These are phyloP conservation scores for Rhamnusium bicolor DNA, from an alignment of 2,888 invertebrate species.

Conservation along the genomic window DNA sequence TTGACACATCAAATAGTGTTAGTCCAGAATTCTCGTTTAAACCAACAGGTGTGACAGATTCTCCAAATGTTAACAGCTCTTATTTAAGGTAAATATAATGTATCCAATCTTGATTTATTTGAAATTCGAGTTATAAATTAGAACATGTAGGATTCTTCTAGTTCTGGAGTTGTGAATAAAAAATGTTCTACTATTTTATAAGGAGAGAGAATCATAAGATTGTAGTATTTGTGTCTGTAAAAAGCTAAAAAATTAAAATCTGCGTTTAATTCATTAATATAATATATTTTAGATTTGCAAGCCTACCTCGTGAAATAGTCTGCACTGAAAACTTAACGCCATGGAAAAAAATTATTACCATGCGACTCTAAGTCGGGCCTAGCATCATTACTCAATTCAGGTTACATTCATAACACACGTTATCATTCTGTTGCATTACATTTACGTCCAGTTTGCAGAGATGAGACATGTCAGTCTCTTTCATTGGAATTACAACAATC, in stretches of 20 bases:
- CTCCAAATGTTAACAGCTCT: constrained; percentile 69
- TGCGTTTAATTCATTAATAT: not conserved
- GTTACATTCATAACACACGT: constrained; percentile 91
- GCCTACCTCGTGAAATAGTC: constrained; percentile 95
- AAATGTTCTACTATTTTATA: too few species aligned
- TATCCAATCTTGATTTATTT: not conserved
- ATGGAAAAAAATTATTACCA: constrained; percentile 96
- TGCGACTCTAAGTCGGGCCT: constrained; percentile 94
- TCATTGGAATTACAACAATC: constrained; percentile 88
- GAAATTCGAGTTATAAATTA: not conserved
- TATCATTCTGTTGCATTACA: constrained; percentile 93
- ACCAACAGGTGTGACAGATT: constrained; percentile 78
- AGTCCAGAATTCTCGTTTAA: constrained; percentile 88
- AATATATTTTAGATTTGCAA: constrained; percentile 79
- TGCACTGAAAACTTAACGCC: constrained; percentile 99
- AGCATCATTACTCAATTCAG: constrained; percentile 90
- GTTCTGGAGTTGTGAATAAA: too few species aligned
- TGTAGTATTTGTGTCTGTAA: too few species aligned
- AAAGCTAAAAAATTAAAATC: too few species aligned
- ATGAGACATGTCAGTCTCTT: constrained; percentile 72
- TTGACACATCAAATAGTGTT: constrained; percentile 88
- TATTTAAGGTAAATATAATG: constrained; percentile 53
- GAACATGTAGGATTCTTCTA: too few species aligned
- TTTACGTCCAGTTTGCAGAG: constrained; percentile 84
- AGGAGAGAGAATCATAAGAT: too few species aligned